Evolutionary conservation across 2,888 invertebrate genomes (phyloP).

Genomic region (Byasa hedistus): DNA sequence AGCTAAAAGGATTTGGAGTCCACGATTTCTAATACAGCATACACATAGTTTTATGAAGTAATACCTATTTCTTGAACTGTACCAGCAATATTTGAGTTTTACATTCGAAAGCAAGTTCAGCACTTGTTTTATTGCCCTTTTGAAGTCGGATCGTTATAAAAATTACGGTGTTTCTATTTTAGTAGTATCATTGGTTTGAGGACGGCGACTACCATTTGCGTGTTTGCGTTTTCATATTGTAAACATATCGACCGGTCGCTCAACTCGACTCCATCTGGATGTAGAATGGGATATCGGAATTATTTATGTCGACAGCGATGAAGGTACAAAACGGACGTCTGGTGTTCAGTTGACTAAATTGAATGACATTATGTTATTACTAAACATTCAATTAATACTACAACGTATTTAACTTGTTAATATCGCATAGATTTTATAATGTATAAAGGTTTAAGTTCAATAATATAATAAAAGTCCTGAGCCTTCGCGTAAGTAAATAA

Average conservation of each 20-base stretch:
- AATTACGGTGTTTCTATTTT: constrained; percentile 17
- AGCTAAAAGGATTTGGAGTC: no score
- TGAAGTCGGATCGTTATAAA: constrained; percentile 8
- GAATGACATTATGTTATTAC: constrained; percentile 6
- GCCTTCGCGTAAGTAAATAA: no score
- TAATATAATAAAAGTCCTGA: no score
- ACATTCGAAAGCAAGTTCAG: neutral
- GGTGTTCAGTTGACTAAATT: constrained; percentile 1
- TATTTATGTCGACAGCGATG: constrained; percentile 38
- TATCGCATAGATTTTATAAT: no score
- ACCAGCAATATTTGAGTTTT: no score
- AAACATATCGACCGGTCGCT: constrained; percentile 34
- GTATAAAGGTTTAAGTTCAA: no score
- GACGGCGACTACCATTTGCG: constrained; percentile 14
- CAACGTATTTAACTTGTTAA: no score
- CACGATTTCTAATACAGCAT: no score
- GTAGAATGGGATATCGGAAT: constrained; percentile 35
- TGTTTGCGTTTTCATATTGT: constrained; percentile 20
- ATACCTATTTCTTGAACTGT: no score
- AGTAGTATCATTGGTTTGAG: constrained; percentile 21
- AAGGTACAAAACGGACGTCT: constrained; percentile 7
- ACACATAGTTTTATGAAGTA: no score
- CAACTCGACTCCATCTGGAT: constrained; percentile 34
- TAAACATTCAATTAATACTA: neutral
- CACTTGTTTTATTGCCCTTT: neutral